Base-by-base conservation (phyloP, 1,140 invertebrate genomes). In the Anastatus disparis region DNA sequence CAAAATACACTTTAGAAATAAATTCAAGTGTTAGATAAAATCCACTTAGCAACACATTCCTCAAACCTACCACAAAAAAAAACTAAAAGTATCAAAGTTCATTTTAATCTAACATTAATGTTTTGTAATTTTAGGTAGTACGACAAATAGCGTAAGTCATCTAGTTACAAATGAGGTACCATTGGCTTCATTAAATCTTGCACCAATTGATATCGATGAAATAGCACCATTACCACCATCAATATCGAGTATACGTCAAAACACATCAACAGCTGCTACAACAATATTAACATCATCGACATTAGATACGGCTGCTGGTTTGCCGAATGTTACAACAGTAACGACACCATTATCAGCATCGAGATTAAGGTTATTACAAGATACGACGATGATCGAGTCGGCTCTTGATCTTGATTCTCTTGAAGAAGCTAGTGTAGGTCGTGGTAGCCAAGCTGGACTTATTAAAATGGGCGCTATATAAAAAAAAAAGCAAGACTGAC, bases 301-400 rank as follows among this genome's bases (percentile, higher is more conserved):
- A 0, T 17, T 40, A 3, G 24, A 15, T 0, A 27, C 50, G n/a
- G 0, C 29, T 8, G 24, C 40, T 15, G 40, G 17, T 10, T 42
- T 42, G 3, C 61, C 70, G 2, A 17, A 12, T 0, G 42, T 48
- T 2, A 77, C 81, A 46, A 74, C 80, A 10, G 78, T 82, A 27
- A 79, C 79, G n/a, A 84, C 83, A 4, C 83, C 86, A 13, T 66
- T 87, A 20, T 85, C 84, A 61, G 89, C 90, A 1, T 92, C 89
- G 77, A 88, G 90, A 73, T 86, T 94, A 75, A 87, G 90, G 73
- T 83, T 94, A 71, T 86, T 94, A 65, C 92, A 93, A 76, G 92
- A 94, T 81, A 93, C 92, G 15, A 94, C 93, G 7, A 94, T 95
- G 93, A 94, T 94, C 77, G 93, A 94, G 77, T 93, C 93, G 26